Evolutionary conservation across 2,888 invertebrate genomes (phyloP).

Genomic region (Venusia cambrica): DNA sequence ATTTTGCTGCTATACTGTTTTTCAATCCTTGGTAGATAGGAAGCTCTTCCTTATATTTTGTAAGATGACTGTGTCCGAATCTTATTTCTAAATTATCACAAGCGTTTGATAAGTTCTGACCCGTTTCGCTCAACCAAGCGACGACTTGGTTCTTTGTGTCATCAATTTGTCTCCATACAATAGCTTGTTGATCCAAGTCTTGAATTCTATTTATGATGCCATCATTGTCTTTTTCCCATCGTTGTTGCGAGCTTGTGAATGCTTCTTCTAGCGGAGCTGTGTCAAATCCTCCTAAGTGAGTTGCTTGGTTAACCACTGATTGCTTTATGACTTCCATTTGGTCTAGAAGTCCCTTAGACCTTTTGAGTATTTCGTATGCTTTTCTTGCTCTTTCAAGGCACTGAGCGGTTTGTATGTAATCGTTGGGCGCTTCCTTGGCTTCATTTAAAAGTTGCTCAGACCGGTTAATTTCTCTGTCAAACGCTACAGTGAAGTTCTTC

Average conservation of each 20-base stretch:
- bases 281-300: conserved; percentile 85
- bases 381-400: conserved; percentile 88
- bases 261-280: conserved; percentile 81
- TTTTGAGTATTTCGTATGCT: conserved; percentile 87
- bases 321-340: conserved; percentile 89
- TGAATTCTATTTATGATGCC: conserved; percentile 87
- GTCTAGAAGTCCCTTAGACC: conserved; percentile 87
- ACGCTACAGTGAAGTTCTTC: conserved; percentile 85
- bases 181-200: conserved; percentile 91
- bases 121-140: conserved; percentile 92
- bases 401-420: conserved; percentile 86
- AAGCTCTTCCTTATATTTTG: conserved; percentile 92
- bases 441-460: conserved; percentile 84
- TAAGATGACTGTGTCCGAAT: conserved; percentile 87
- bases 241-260: conserved; percentile 82
- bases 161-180: conserved; percentile 96
- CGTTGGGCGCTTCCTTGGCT: conserved; percentile 85
- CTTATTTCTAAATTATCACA: conserved; percentile 91
- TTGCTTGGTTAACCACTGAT: conserved; percentile 85
- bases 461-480: conserved; percentile 85
- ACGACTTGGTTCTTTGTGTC: conserved; percentile 91
- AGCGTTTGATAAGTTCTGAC: conserved; percentile 87
- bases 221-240: conserved; percentile 87
- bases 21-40: conserved; percentile 88
- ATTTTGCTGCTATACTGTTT: conserved; percentile 89